Evolutionary conservation across 2,888 invertebrate genomes (phyloP).

Genomic region (Epirrhoe alternata): DNA sequence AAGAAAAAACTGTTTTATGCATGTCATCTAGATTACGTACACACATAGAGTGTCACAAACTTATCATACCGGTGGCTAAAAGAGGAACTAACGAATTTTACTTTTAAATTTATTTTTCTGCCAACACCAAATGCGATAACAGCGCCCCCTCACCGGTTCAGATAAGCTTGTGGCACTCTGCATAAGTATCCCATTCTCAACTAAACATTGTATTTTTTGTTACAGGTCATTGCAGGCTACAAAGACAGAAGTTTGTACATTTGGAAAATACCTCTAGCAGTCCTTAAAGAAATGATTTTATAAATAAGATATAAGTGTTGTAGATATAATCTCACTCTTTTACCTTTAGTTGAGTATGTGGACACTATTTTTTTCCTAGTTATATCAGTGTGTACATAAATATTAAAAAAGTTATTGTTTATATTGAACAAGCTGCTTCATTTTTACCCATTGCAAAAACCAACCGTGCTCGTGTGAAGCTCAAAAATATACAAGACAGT

Average conservation of each 20-base stretch:
- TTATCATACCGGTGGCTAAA: too few species aligned
- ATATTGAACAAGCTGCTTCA: slow-evolving; percentile 23
- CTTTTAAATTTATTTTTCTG: too few species aligned
- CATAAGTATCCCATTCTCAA: too few species aligned
- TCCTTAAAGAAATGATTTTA: slow-evolving; percentile 80
- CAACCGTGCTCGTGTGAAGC: neutral
- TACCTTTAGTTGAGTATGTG: slow-evolving; percentile 35
- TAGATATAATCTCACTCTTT: slow-evolving; percentile 42
- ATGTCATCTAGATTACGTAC: too few species aligned
- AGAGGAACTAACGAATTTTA: too few species aligned
- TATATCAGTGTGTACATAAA: slow-evolving; percentile 42
- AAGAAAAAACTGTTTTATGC: too few species aligned
- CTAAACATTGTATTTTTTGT: slow-evolving; percentile 48
- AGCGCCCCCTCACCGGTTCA: too few species aligned
- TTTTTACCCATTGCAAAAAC: neutral
- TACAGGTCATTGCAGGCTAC: slow-evolving; percentile 88
- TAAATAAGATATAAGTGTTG: slow-evolving; percentile 50
- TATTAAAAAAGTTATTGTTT: slow-evolving; percentile 35
- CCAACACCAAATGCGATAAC: too few species aligned
- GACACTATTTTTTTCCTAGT: slow-evolving; percentile 38
- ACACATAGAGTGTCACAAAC: too few species aligned
- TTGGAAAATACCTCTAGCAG: slow-evolving; percentile 86
- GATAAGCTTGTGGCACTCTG: too few species aligned
- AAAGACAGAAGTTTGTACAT: slow-evolving; percentile 88
- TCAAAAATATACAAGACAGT: neutral